phyloP scores from a whole-genome alignment of 2,888 invertebrate genomes.

The Pollenia griseotomentosa region DNA sequence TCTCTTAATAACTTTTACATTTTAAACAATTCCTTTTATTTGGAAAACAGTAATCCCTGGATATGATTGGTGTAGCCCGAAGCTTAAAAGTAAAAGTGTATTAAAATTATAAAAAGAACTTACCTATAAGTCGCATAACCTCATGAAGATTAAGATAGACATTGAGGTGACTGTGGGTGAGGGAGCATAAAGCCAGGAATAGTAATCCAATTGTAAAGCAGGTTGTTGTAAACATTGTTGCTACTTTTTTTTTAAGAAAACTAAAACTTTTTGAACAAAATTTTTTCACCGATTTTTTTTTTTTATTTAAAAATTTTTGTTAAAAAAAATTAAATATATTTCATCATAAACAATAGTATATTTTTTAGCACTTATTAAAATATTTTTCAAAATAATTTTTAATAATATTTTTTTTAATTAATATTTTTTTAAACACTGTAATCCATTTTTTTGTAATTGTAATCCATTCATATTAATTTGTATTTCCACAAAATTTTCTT shows the following conservation, averaged over 20 bases:
- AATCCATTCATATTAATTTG: background rate
- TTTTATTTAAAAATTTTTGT: slow-evolving; percentile 11
- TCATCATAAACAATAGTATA: slow-evolving; percentile 22
- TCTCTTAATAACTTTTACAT: slow-evolving; percentile 10
- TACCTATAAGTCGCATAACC: slow-evolving; percentile 82
- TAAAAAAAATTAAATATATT: slow-evolving; percentile 35
- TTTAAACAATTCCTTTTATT: background rate
- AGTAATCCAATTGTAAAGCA: slow-evolving; percentile 81
- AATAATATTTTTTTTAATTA: background rate
- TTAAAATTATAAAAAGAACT: slow-evolving; percentile 72
- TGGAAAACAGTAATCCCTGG: background rate
- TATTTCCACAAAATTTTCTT: background rate
- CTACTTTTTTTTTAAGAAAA: slow-evolving; percentile 16
- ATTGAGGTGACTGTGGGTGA: slow-evolving; percentile 81
- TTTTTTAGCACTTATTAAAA: slow-evolving; percentile 9
- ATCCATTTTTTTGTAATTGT: slow-evolving; percentile 46
- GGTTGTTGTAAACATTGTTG: slow-evolving; percentile 66
- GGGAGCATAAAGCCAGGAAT: slow-evolving; percentile 77
- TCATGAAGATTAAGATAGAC: slow-evolving; percentile 82
- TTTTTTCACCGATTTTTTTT: slow-evolving; percentile 17
- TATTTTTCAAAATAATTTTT: slow-evolving; percentile 6
- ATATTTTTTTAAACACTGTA: slow-evolving; percentile 45
- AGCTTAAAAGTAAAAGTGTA: background rate
- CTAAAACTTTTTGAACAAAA: slow-evolving; percentile 13
- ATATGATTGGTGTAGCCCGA: slow-evolving; percentile 2